Evolutionary conservation across 1,140 invertebrate species (phyloP), one percentile per base, ranked within the genome.

Genomic region (Hylyphantes graminicola): DNA sequence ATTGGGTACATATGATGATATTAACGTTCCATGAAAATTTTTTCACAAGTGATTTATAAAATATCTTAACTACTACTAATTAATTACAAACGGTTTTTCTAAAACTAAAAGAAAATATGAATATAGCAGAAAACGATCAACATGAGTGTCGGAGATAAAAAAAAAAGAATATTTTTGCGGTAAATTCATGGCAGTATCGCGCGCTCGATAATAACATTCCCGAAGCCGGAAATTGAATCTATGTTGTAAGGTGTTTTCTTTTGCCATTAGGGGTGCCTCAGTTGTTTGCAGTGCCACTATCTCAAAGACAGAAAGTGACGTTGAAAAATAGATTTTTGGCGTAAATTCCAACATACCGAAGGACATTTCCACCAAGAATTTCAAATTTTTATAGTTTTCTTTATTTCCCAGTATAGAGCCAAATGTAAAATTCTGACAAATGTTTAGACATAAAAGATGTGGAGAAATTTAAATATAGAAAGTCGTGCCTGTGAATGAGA

Each of bases 231-330:
- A 80, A 80, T 80, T 80, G 77, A 80, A 80, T 80, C 77, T 80
- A 80, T 80, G 77, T 59, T 70, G 65, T 80, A 80, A 80, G 77
- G 77, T 80, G 77, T 80, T 80, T 80, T 80, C 77, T 80, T 80
- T 80, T 80, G 70, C 77, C 77, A 64, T 68, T 80, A 80, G 77
- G 59, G 54, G 65, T 67, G 35, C 55, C 77, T 80, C 65, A 80
- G 21, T 70, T 80, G 77, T 80, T 80, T 80, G 77, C 65, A 70
- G 65, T 70, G 63, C 55, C 65, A 80, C 77, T 80, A 80, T 80
- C 77, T 80, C 53, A 54, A 67, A 70, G 77, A 70, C 65, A 55
- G 55, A 65, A 70, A 70, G 35, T 80, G 77, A 80, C 65, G 65
- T 80, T 80, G 77, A 80, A 80, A 80, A 80, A 80, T 80, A 80